phyloP scores from a whole-genome alignment of 1,140 invertebrate species.

The Phymorhynchus buccinoides region DNA sequence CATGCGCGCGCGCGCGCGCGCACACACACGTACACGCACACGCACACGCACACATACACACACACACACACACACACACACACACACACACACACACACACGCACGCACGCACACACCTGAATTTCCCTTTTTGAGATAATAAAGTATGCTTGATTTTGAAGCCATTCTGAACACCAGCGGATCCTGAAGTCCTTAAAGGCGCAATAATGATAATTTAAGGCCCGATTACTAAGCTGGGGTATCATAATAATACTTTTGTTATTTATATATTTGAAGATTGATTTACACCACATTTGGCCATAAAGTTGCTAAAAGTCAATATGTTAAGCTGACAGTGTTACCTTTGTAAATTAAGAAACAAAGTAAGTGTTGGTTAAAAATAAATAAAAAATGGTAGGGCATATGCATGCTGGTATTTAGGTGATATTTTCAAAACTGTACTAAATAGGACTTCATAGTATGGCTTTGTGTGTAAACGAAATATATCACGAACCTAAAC shows the following conservation, averaged over 20 bases:
- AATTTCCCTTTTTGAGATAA: background rate
- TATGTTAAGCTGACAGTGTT: background rate
- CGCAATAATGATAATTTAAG: background rate
- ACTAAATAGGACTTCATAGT: too few species aligned
- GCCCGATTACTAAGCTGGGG: too few species aligned
- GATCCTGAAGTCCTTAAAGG: background rate
- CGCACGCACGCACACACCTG: constrained; percentile 3
- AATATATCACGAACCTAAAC: too few species aligned
- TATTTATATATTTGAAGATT: background rate
- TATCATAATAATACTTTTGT: too few species aligned
- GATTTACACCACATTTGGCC: background rate
- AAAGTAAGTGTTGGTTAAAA: background rate
- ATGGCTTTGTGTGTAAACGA: too few species aligned
- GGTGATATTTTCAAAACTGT: too few species aligned
- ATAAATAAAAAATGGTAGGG: too few species aligned
- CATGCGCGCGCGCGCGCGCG: background rate
- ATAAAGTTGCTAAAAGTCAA: background rate
- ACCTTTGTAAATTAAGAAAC: background rate
- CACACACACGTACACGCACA: constrained; percentile 4
- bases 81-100: constrained; percentile 12
- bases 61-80: constrained; percentile 27
- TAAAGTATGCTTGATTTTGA: background rate
- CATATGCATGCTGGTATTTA: too few species aligned
- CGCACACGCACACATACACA: background rate
- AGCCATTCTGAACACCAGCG: background rate